phyloP scores from a whole-genome alignment of 2,113 vertebrate genomes.

The Mirza zaza region DNA sequence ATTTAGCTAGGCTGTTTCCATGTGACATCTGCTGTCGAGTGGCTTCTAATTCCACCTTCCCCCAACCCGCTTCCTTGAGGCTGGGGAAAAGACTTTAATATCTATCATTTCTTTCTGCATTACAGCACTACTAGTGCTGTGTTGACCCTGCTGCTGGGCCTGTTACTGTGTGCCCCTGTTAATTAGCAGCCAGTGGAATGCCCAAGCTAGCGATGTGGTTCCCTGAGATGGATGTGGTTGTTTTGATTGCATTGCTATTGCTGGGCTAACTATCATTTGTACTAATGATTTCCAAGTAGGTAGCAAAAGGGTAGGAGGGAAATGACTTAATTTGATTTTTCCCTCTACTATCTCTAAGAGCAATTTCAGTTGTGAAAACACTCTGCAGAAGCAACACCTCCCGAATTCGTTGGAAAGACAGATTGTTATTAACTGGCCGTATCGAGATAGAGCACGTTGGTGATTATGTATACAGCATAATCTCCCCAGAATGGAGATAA shows the following conservation, averaged over 20 bases:
- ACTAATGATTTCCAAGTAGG: slow-evolving; percentile 74
- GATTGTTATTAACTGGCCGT: slow-evolving; percentile 55
- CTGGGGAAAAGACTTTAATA: slow-evolving; percentile 44
- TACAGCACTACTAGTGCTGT: slow-evolving; percentile 8
- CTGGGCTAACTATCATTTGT: slow-evolving; percentile 76
- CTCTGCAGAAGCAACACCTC: neutral
- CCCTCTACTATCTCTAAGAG: slow-evolving; percentile 36
- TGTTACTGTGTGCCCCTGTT: slow-evolving; percentile 75
- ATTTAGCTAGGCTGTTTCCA: neutral
- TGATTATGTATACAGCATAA: neutral
- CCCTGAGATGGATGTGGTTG: slow-evolving; percentile 80
- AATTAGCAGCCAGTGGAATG: slow-evolving; percentile 75
- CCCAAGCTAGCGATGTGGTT: slow-evolving; percentile 74
- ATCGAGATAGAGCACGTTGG: neutral
- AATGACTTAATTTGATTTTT: slow-evolving; percentile 64
- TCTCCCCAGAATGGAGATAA: neutral
- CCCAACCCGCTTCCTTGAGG: neutral
- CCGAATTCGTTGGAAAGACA: slow-evolving; percentile 57
- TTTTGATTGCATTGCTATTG: slow-evolving; percentile 78
- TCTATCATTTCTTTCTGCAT: slow-evolving; percentile 68
- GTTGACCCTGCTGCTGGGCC: slow-evolving; percentile 60
- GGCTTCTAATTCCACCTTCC: neutral
- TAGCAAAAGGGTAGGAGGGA: slow-evolving; percentile 68
- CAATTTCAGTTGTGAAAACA: slow-evolving; percentile 63
- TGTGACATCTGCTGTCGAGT: neutral